Base-by-base conservation (phyloP, 37 sponge, comb jelly and placozoan genomes). In the Beroe ovata region DNA sequence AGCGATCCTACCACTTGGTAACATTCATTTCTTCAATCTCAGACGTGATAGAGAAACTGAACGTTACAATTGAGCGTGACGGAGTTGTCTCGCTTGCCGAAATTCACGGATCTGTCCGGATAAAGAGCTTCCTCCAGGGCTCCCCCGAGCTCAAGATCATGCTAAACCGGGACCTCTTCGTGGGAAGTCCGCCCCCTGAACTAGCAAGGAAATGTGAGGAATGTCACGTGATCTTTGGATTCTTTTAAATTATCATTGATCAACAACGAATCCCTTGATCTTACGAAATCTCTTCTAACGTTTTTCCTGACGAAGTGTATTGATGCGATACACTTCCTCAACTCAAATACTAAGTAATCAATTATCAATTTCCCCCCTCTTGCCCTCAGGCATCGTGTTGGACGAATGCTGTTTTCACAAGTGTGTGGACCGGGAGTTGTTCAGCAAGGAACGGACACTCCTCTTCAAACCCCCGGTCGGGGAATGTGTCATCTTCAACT, bases 401-500 rank as follows among this genome's bases (percentile, higher is more conserved):
- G 69, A 66, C 36, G 69, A 66, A 18, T 66, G 69, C 34, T 66
- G 69, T 66, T 66, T 66, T 37, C 69, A 66, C 69, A 66, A 66
- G 30, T 66, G 69, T 66, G 69, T 66, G 1, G 34, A 33, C 69
- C 1, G 69, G 30, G 69, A 66, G 33, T 33, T 66, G 3, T 66
- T 66, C 69, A 66, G 69, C 69, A 29, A 25, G 18, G 69, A 66
- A 30, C 25, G 69, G 16, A 66, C 69, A 1, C 36, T 66, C 8
- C 69, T 34, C 69, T 66, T 66, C 36, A 66, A 66, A 30, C 69
- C 69, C 34, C 69, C 69, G 8, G 69, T 66, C 2, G 69, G 69
- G 36, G 69, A 66, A 16, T 66, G 69, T 33, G 69, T 66, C 34
- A 66, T 66, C 2, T 66, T 66, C 34, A 66, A 34, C 69, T 66